Evolutionary conservation across 2,797 vertebrate species (phyloP).

Genomic region (Halcyon badia): DNA sequence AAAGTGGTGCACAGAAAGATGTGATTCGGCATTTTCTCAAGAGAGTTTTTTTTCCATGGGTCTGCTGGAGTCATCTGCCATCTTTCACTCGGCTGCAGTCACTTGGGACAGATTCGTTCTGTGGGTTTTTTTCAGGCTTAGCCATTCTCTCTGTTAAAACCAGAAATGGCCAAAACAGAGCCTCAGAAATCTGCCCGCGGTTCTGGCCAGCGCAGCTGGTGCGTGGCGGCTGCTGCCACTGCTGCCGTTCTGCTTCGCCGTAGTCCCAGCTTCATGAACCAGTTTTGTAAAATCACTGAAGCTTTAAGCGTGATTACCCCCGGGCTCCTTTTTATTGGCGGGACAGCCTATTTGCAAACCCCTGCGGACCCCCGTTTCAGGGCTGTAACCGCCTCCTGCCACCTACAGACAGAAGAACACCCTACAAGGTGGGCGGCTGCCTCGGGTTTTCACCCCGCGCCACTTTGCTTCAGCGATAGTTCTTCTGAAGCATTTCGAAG

Average conservation of each 20-base stretch:
- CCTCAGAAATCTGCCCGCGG: neutral
- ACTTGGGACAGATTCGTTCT: neutral
- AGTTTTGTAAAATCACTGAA: neutral
- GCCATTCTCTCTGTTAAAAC: neutral
- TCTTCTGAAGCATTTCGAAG: neutral
- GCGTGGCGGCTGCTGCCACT: neutral
- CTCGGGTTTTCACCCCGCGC: neutral
- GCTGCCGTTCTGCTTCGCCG: neutral
- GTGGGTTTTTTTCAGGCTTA: neutral
- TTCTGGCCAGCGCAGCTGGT: neutral
- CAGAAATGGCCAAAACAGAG: neutral
- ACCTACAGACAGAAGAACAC: neutral
- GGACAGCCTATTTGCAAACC: neutral
- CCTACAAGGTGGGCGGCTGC: neutral
- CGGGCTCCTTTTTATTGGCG: neutral
- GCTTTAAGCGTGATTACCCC: neutral
- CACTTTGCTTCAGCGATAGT: neutral
- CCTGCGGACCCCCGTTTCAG: neutral
- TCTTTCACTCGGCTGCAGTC: neutral
- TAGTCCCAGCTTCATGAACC: neutral
- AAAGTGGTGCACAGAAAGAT: neutral
- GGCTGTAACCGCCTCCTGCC: neutral
- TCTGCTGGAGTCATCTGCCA: neutral
- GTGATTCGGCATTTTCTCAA: neutral
- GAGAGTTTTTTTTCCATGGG: neutral